Base-by-base conservation (phyloP, 2,113 vertebrate species). In the Stigmatopora nigra region DNA sequence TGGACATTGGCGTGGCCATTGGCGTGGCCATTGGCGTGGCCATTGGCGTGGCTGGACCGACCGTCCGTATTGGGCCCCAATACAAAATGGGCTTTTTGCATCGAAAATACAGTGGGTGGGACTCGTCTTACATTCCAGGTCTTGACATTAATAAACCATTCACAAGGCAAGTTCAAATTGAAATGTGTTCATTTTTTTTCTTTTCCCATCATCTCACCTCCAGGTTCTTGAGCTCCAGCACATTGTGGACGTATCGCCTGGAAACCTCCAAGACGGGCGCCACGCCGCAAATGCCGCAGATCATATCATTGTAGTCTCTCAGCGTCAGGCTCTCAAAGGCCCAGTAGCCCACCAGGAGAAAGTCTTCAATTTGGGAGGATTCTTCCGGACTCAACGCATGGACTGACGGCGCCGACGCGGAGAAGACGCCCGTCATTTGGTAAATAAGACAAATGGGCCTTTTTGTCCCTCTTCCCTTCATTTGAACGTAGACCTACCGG, bases 261-360 rank as follows among this genome's bases (percentile, higher is more conserved):
- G 94, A 92, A 70, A 99, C 90, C 86, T 99, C 95, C 69, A 99
- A 79, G 80, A 94, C 98, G 60, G 97, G 96, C 55, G 93, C 92
- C 68, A 99, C 89, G 3, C 97, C 97, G 65, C 97, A 99, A 78
- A 98, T 86, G 16, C 97, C 97, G 70, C 97, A 99, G 84, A 99
- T 98, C 96, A 99, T 99, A 72, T 99, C 97, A 7, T 99, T 99
- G 84, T 96, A 99, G 85, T 99, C 97, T 3, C 97, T 91, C 38
- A 95, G 80, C 0, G 96, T 99, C 49, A 98, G 89, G 69, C 95
- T 95, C 72, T 99, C 97, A 11, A 98, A 99, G 58, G 96, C 95
- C 97, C 97, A 99, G 72, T 97, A 99, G 61, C 96, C 97, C 53
- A 86, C 93, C 84, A 93, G 92, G 64, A 99, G 85, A 71, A 98